Conservation (phyloP, 2,113 vertebrate genomes). For the Lamprotornis superbus region DNA sequence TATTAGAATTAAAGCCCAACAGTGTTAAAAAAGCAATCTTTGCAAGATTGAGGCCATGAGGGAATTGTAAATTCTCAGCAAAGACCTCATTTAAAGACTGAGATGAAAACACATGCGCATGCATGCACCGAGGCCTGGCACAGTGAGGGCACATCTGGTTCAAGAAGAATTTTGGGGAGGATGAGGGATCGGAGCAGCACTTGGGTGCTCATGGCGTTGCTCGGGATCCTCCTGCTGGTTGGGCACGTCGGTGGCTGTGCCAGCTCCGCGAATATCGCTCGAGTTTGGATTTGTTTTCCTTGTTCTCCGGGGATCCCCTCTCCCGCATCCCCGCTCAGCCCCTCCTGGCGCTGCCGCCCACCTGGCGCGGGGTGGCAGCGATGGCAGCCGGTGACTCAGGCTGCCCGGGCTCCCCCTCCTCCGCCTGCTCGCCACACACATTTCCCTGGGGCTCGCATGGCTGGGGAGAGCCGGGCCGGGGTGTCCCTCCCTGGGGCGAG, state of each 20-base stretch:
- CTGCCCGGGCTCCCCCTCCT: not conserved
- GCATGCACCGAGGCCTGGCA: not conserved
- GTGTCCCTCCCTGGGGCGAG: rapidly evolving
- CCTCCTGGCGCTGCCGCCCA: not conserved
- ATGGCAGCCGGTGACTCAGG: conserved; percentile 65
- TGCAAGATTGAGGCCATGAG: conserved; percentile 71
- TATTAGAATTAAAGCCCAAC: conserved; percentile 76
- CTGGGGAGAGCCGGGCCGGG: not conserved
- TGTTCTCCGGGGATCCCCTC: not conserved
- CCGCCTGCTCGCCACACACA: not conserved
- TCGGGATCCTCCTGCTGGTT: not conserved
- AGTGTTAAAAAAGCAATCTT: conserved; percentile 72
- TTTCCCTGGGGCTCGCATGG: rapidly evolving
- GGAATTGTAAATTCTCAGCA: conserved; percentile 75
- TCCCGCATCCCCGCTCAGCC: not conserved
- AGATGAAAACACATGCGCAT: conserved; percentile 13
- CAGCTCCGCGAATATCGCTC: not conserved
- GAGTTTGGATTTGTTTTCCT: conserved; percentile 45
- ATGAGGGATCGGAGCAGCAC: rapidly evolving
- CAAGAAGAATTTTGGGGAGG: not conserved
- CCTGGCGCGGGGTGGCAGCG: not conserved
- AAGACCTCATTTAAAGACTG: conserved; percentile 71
- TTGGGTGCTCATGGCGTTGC: not conserved
- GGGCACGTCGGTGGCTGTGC: not conserved
- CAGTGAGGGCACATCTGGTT: conserved; percentile 31